These are phyloP conservation scores for Thecocarcelia acutangulata DNA, from an alignment of 2,888 invertebrate species.

Conservation along the genomic window DNA sequence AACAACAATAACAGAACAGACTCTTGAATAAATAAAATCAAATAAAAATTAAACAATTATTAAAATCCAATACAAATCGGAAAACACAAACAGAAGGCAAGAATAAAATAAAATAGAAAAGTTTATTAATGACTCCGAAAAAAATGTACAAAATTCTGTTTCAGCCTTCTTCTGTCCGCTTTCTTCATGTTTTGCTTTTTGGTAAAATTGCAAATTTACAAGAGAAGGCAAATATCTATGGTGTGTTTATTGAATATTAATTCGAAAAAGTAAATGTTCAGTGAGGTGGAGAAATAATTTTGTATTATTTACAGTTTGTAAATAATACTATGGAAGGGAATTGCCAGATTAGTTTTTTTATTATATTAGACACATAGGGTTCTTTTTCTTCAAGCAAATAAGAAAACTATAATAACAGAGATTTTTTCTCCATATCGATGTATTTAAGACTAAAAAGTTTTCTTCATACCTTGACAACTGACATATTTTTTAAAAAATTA, in stretches of 20 bases:
- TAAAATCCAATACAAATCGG: conserved; percentile 49
- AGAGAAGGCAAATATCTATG: not conserved
- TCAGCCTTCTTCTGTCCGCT: not conserved
- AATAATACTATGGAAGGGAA: conserved; percentile 15
- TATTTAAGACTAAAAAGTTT: too few species aligned
- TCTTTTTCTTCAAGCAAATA: too few species aligned
- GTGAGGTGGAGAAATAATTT: conserved; percentile 52
- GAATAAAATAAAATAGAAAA: conserved; percentile 26
- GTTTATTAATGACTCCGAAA: conserved; percentile 57
- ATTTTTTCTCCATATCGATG: too few species aligned
- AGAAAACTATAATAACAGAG: too few species aligned
- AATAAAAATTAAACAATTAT: conserved; percentile 14
- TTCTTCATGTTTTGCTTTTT: not conserved
- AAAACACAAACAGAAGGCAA: not conserved
- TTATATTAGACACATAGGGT: not conserved
- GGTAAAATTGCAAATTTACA: not conserved
- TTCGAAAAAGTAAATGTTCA: conserved; percentile 42
- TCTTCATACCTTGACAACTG: too few species aligned
- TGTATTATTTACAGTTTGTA: conserved; percentile 37
- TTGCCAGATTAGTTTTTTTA: conserved; percentile 17
- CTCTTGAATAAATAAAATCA: conserved; percentile 22
- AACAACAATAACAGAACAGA: conserved; percentile 26
- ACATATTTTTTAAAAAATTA: too few species aligned
- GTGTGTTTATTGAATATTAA: conserved; percentile 27
- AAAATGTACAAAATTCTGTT: conserved; percentile 28